Conservation (phyloP, 2,797 vertebrate genomes). For the Vireo griseus region DNA sequence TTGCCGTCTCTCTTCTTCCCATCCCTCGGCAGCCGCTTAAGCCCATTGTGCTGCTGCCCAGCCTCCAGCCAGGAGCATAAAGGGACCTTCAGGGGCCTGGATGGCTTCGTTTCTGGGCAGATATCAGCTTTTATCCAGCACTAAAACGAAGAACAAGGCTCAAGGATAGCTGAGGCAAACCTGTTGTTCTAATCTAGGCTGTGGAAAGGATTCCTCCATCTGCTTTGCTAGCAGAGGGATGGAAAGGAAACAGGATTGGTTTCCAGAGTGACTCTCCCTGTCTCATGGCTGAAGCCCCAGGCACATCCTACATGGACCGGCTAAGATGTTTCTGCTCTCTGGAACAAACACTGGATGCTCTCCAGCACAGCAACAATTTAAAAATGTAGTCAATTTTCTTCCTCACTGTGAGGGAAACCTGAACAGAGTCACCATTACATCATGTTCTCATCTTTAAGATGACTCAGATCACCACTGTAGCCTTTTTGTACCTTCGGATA, state of each 20-base stretch:
- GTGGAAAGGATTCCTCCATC: background rate
- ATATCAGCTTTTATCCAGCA: fast-evolving
- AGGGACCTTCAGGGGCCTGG: background rate
- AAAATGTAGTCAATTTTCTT: background rate
- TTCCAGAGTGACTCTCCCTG: background rate
- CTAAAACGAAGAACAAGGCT: background rate
- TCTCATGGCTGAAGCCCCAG: background rate
- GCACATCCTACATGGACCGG: background rate
- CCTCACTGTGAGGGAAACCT: background rate
- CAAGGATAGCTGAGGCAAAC: background rate
- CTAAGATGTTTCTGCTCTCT: background rate
- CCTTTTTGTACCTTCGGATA: background rate
- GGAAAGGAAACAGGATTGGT: background rate
- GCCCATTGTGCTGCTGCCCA: background rate
- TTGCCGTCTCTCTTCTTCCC: background rate
- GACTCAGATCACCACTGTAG: background rate
- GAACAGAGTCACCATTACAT: background rate
- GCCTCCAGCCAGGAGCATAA: background rate
- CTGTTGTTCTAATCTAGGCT: background rate
- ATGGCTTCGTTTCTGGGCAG: background rate
- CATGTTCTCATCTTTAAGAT: background rate
- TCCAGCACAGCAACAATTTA: background rate
- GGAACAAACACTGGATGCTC: background rate
- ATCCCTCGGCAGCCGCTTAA: background rate
- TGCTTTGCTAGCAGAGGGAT: background rate